Evolutionary conservation across 2,113 vertebrate species (phyloP).

Genomic region (Trachemys scripta): DNA sequence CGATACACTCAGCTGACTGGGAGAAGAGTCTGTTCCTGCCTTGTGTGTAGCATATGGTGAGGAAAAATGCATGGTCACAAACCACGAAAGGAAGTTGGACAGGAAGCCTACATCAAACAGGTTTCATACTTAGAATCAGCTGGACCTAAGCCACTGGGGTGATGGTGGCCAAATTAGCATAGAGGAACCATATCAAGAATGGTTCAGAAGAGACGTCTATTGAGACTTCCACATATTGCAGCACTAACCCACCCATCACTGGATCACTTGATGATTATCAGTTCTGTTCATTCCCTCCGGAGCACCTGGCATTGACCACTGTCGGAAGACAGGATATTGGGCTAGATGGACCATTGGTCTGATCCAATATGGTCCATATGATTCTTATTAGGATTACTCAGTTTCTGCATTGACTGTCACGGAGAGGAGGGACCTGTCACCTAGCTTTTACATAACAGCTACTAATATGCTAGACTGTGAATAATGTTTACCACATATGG

Average conservation of each 20-base stretch:
- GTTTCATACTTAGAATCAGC: neutral
- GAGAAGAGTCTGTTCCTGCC: neutral
- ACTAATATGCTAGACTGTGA: neutral
- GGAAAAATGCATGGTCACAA: neutral
- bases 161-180: neutral
- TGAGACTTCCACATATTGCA: no score
- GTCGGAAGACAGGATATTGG: no score
- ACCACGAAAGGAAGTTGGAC: neutral
- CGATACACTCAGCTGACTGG: neutral
- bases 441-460: neutral
- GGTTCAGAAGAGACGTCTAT: neutral
- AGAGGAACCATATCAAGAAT: neutral
- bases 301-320: no score
- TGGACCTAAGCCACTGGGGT: neutral
- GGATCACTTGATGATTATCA: no score
- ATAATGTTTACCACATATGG: neutral
- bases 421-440: neutral
- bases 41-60: neutral
- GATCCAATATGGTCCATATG: no score
- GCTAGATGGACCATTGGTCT: no score
- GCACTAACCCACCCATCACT: no score
- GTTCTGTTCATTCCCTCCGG: no score
- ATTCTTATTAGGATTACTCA: neutral
- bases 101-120: neutral
- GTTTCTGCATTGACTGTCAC: neutral